Percentiles rank a stretch among this genome's conserved stretches.
Evolutionary conservation across 2,888 invertebrate genomes (phyloP).

Genomic region (Adelognathus sp.): DNA sequence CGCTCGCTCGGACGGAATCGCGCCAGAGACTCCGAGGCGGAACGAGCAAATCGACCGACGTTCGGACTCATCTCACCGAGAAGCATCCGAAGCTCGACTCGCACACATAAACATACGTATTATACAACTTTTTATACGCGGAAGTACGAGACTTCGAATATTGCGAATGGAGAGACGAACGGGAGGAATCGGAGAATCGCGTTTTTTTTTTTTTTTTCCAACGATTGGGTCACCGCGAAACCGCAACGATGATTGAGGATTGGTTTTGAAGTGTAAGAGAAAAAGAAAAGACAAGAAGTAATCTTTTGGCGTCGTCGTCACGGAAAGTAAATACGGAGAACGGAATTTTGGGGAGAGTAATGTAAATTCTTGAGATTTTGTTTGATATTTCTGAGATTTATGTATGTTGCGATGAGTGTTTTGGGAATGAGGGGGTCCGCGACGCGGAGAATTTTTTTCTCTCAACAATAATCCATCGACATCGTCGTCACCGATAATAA

Average conservation of each 20-base stretch:
- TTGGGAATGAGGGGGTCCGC: no score
- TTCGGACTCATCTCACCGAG: constrained; percentile 43
- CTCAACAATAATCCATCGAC: no score
- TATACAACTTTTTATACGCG: constrained; percentile 53
- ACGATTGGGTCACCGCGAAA: background rate
- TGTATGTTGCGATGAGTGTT: no score
- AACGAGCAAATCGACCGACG: constrained; percentile 62
- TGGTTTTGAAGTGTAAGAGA: no score
- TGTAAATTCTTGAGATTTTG: no score
- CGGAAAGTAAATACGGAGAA: no score
- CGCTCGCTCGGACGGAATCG: constrained; percentile 51
- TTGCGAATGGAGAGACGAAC: background rate
- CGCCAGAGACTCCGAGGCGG: constrained; percentile 58
- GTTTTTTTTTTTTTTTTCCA: no score
- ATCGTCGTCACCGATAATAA: background rate
- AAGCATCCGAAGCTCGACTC: background rate
- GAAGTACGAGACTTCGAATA: constrained; percentile 21
- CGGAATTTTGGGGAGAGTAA: no score
- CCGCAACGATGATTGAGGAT: background rate
- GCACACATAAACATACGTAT: constrained; percentile 16
- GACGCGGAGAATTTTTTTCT: no score
- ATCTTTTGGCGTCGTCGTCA: no score
- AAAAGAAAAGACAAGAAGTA: background rate
- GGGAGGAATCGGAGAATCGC: background rate
- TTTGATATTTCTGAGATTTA: no score